Base-by-base conservation (phyloP, 2,113 vertebrate species). In the Ramphastos sulfuratus region DNA sequence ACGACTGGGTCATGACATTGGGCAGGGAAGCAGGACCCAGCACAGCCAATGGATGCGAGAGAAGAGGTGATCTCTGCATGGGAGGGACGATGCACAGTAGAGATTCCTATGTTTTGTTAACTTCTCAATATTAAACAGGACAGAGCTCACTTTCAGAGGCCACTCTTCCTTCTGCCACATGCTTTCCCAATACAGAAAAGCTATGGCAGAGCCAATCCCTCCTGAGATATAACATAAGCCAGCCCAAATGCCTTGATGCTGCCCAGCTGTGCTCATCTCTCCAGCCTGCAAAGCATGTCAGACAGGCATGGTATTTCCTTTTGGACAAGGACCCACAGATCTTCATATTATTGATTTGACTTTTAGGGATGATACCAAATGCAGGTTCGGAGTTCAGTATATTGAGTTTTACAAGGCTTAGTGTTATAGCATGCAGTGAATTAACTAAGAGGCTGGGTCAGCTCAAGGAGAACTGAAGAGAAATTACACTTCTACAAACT, bases 341-440 rank as follows among this genome's bases (percentile, higher is more conserved):
- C 88, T 79, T 89, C 87, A 66, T 91, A 80, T 82, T 90, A 96
- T 18, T 82, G 89, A 94, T 90, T 93, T 89, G 69, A 92, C 92
- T 93, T 94, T 23, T 58, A 74, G 50, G 52, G 56, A 56, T 77
- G 63, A 91, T 23, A 61, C 76, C 58, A 92, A 91, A 91, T 42
- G 20, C 39, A 82, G 70, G 48, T 88, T 92, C 91, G 81, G 63
- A 81, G 80, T 77, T 85, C 72, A 42, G 74, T 30, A 65, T 31
- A 76, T 28, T 3, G n/a, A 71, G 75, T 86, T 95, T 81, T 81
- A 89, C 6, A 3, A 84, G 89, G 70, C 37, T 88, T 92, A 85
- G 89, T 31, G 60, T 66, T 83, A 81, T 35, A 92, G 73, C 83
- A 83, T 1, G 7, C 54, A 44, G 30, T 0, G 1, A 93, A 95